A percentile compares a stretch with the other conserved stretches of the same genome.
Evolutionary conservation across 2,888 invertebrate genomes (phyloP).

Genomic region (Ceratothoa steindachneri): DNA sequence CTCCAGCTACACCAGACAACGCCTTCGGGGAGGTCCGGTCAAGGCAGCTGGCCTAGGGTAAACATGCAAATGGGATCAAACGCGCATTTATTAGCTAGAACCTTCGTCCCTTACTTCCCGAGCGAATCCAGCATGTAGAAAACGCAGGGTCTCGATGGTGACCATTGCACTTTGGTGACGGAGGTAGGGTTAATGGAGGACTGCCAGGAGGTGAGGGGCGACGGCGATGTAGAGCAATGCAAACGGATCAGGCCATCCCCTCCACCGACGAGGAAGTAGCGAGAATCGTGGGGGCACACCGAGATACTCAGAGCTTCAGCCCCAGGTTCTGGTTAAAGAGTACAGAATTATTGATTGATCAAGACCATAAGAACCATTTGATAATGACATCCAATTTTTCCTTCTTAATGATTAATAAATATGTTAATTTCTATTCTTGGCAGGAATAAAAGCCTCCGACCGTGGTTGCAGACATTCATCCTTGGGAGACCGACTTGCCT

Average conservation of each 20-base stretch:
- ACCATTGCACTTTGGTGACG: conserved; percentile 38
- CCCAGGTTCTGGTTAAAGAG: conserved; percentile 27
- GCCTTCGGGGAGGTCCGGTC: too few species aligned
- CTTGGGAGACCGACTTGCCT: too few species aligned
- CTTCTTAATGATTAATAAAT: too few species aligned
- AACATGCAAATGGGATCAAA: too few species aligned
- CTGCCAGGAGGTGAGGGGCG: conserved; percentile 46
- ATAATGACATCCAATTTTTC: too few species aligned
- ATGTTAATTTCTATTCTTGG: too few species aligned
- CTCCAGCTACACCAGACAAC: too few species aligned
- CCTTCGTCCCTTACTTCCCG: conserved; percentile 31
- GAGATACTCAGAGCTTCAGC: conserved; percentile 36
- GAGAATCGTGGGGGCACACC: conserved; percentile 43
- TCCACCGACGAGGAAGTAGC: conserved; percentile 43
- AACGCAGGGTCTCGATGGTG: conserved; percentile 44
- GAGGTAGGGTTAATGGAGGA: conserved; percentile 31
- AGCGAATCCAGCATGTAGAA: conserved; percentile 45
- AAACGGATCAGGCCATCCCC: conserved; percentile 43
- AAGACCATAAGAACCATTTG: not conserved
- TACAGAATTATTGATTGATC: not conserved
- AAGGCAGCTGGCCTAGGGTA: too few species aligned
- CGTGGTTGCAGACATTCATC: too few species aligned
- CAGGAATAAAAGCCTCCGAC: too few species aligned
- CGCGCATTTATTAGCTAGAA: too few species aligned
- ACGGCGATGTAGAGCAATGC: conserved; percentile 25